A percentile compares a stretch with the other conserved stretches of the same genome.
Conservation (phyloP, 2,113 vertebrate genomes). For the Silurus meridionalis region DNA sequence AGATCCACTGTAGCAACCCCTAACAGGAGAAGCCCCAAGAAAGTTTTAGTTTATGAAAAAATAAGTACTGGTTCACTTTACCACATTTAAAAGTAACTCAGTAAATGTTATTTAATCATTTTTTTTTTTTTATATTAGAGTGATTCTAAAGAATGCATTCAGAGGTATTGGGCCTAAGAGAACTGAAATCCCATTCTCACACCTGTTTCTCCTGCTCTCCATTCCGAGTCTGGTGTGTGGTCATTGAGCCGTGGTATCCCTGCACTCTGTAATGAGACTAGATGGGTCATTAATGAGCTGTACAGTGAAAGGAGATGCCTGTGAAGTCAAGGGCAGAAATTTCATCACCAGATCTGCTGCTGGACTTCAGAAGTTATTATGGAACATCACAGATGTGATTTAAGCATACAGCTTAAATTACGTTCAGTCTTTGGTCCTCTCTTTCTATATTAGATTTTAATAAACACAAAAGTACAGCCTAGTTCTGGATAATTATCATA, state of each 20-base stretch:
- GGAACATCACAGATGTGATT: constrained; percentile 73
- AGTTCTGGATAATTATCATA: background rate
- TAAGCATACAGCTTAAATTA: constrained; percentile 55
- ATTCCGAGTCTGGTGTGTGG: constrained; percentile 58
- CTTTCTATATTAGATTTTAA: constrained; percentile 51
- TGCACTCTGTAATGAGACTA: constrained; percentile 72
- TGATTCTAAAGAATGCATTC: background rate
- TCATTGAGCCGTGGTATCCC: constrained; percentile 63
- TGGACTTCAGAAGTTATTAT: constrained; percentile 72
- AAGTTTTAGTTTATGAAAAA: too few relatives aligned
- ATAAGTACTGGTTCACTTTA: background rate
- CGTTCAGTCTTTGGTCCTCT: constrained; percentile 42
- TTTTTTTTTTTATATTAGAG: background rate
- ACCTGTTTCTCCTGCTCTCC: constrained; percentile 65
- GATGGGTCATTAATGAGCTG: constrained; percentile 71
- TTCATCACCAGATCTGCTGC: constrained; percentile 66
- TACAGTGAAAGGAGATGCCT: constrained; percentile 66
- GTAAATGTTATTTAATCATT: background rate
- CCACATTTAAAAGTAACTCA: background rate
- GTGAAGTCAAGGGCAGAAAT: constrained; percentile 72
- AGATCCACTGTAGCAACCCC: too few relatives aligned
- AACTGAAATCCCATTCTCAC: constrained; percentile 58
- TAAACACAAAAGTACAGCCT: constrained; percentile 2
- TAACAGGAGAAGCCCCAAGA: too few relatives aligned
- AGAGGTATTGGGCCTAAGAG: constrained; percentile 53